phyloP scores from a whole-genome alignment of 2,113 vertebrate genomes.

The Lathamus discolor region DNA sequence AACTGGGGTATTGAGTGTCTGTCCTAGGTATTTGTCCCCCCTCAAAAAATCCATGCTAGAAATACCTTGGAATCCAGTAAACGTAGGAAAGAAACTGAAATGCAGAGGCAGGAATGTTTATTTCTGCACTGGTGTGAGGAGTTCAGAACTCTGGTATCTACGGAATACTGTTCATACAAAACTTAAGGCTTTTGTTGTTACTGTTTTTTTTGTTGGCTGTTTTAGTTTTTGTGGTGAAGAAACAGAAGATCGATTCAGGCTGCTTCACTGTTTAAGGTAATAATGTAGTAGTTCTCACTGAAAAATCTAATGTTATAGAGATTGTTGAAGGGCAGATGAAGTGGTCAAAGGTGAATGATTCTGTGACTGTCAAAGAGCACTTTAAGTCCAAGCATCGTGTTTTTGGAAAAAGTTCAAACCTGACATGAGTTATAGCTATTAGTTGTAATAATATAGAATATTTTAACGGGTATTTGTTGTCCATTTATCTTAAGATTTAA shows the following conservation, averaged over 20 bases:
- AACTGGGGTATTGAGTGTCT: neutral
- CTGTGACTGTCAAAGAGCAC: neutral
- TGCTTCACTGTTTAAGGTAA: neutral
- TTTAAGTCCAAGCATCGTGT: neutral
- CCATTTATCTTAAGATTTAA: neutral
- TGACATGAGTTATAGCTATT: neutral
- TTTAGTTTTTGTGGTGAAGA: neutral
- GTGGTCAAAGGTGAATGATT: neutral
- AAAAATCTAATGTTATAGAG: neutral
- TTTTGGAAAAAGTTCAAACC: neutral
- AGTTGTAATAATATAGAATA: neutral
- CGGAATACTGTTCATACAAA: neutral
- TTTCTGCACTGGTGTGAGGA: neutral
- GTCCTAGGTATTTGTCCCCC: neutral
- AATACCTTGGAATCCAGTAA: neutral
- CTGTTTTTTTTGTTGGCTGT: neutral
- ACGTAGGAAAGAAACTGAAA: neutral
- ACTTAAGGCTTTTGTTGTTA: neutral
- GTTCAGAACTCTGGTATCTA: neutral
- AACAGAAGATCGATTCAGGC: neutral
- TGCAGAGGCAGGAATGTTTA: neutral
- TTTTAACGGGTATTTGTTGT: neutral
- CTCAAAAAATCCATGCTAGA: neutral
- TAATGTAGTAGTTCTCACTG: neutral
- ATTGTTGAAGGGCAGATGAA: neutral